Evolutionary conservation across 2,113 vertebrate genomes (phyloP).

Genomic region (Myotis yumanensis): DNA sequence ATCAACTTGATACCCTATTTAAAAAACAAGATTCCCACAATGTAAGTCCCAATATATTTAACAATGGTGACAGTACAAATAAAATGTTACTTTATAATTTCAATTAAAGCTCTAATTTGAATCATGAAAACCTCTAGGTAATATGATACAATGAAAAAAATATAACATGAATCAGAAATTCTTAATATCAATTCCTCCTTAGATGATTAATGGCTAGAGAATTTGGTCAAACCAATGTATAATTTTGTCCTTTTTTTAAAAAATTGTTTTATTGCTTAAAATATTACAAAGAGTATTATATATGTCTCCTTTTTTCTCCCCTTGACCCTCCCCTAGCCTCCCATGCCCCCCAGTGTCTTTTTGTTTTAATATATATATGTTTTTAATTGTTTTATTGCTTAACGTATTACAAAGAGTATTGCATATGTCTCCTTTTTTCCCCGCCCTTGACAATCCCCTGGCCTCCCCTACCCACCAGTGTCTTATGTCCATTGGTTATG

Average conservation of each 20-base stretch:
- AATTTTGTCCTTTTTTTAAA: background rate
- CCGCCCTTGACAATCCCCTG: too few relatives aligned
- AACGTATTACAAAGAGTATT: too few relatives aligned
- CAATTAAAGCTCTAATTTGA: background rate
- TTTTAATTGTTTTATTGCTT: too few relatives aligned
- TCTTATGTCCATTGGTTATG: too few relatives aligned
- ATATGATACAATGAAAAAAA: background rate
- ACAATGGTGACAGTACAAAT: background rate
- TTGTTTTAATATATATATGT: too few relatives aligned
- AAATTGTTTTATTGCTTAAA: too few relatives aligned
- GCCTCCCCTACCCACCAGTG: too few relatives aligned
- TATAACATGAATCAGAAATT: background rate
- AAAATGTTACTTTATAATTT: background rate
- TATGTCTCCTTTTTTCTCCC: too few relatives aligned
- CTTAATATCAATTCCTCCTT: background rate
- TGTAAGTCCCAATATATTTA: background rate
- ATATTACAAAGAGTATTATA: too few relatives aligned
- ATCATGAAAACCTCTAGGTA: background rate
- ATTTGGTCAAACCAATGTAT: conserved; percentile 3
- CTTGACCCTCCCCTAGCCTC: too few relatives aligned
- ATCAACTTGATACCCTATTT: background rate
- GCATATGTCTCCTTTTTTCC: too few relatives aligned
- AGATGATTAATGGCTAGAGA: background rate
- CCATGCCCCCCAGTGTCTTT: too few relatives aligned
- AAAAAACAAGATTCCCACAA: background rate